phyloP scores from a whole-genome alignment of 1,140 invertebrate species.

The Anagrus nilaparvatae region DNA sequence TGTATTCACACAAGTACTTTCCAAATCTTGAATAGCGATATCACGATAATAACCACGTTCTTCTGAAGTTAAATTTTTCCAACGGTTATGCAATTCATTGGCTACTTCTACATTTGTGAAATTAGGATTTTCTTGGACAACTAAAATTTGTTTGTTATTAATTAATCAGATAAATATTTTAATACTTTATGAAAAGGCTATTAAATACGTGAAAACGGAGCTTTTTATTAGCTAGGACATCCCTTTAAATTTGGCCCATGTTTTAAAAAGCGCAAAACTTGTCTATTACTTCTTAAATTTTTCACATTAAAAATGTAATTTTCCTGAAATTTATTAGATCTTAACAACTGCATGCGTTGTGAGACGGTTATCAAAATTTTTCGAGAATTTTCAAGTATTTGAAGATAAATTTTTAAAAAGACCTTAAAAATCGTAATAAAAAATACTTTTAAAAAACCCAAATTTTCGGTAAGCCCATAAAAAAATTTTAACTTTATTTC shows the following conservation, averaged over 20 bases:
- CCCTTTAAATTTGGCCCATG: not conserved
- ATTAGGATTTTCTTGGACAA: constrained; percentile 30
- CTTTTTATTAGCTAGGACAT: not conserved
- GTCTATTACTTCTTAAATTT: not conserved
- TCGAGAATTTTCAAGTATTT: no score
- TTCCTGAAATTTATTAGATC: no score
- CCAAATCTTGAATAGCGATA: constrained; percentile 19
- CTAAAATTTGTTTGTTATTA: constrained; percentile 20
- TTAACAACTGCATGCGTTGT: no score
- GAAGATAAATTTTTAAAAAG: no score
- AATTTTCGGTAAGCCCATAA: not conserved
- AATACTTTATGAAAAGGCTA: not conserved
- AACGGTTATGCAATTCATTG: constrained; percentile 28
- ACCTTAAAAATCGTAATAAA: no score
- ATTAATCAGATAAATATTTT: not conserved
- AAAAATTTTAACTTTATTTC: not conserved
- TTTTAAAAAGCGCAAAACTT: not conserved
- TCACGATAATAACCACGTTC: constrained; percentile 39
- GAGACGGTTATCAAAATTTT: no score
- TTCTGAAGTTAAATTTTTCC: constrained; percentile 35
- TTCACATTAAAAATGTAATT: not conserved
- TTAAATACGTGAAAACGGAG: no score
- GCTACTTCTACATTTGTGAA: constrained; percentile 36
- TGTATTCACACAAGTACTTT: not conserved
- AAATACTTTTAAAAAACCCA: not conserved